Percentiles rank a stretch among this genome's conserved stretches.
Evolutionary conservation across 2,888 invertebrate genomes (phyloP).

Genomic region (Eupithecia pulchellata): DNA sequence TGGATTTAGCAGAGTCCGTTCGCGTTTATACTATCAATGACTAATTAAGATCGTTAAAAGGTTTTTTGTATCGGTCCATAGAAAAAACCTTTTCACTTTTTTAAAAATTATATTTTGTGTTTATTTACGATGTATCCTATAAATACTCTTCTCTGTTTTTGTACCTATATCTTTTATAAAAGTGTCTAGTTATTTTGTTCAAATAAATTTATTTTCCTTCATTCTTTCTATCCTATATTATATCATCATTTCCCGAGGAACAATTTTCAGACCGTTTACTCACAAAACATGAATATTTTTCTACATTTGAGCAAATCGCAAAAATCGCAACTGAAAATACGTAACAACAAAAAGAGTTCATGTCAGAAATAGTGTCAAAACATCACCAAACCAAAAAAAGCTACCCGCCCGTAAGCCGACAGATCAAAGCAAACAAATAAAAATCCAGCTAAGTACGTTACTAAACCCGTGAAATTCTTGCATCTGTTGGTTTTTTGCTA

Average conservation of each 20-base stretch:
- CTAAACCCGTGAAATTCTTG: conserved; percentile 83
- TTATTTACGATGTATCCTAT: no score
- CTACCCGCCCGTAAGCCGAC: conserved; percentile 56
- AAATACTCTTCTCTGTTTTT: no score
- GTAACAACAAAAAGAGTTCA: background rate
- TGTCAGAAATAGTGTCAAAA: conserved; percentile 4
- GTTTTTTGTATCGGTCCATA: no score
- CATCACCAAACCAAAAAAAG: conserved; percentile 35
- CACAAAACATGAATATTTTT: background rate
- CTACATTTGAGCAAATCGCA: background rate
- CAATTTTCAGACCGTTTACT: background rate
- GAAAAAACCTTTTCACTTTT: no score
- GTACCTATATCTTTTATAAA: no score
- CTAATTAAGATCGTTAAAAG: no score
- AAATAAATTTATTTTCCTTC: no score
- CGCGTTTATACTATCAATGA: background rate
- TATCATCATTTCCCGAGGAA: background rate
- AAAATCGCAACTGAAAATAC: background rate
- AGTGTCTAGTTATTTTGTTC: no score
- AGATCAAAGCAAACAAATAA: conserved; percentile 79
- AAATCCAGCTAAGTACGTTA: conserved; percentile 83
- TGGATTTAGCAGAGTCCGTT: background rate
- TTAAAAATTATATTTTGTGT: no score
- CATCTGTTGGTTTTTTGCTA: conserved; percentile 84
- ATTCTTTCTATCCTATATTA: no score